Conservation (phyloP, 1,140 invertebrate species). For the Dreissena rostriformis region DNA sequence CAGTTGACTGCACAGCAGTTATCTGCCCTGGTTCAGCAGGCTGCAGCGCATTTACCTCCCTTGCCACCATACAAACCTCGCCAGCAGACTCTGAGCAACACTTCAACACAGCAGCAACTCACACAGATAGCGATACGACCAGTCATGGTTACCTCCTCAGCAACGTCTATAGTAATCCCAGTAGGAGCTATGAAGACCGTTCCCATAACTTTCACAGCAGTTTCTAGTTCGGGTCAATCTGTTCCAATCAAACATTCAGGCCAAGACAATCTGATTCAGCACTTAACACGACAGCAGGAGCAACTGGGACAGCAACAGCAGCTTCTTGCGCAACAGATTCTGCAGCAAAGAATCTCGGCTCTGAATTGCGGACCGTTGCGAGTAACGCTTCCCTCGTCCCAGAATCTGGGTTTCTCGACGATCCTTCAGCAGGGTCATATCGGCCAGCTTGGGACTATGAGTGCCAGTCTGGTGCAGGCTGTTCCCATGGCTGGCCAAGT, state of each 20-base stretch:
- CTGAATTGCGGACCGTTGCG: constrained; percentile 21
- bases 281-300: constrained; percentile 26
- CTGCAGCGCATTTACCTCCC: constrained; percentile 29
- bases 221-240: not conserved
- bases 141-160: not conserved
- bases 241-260: not conserved
- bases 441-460: constrained; percentile 26
- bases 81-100: not conserved
- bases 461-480: constrained; percentile 19
- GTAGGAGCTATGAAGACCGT: not conserved
- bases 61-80: constrained; percentile 45
- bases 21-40: constrained; percentile 45
- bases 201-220: not conserved
- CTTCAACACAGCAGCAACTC: not conserved
- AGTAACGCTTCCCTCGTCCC: constrained; percentile 24
- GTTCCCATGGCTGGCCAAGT: constrained; percentile 36
- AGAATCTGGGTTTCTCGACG: constrained; percentile 30
- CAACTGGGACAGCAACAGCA: constrained; percentile 37
- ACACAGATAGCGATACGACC: not conserved
- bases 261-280: constrained; percentile 33
- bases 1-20: constrained; percentile 38
- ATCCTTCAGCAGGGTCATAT: constrained; percentile 38
- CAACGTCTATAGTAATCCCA: not conserved
- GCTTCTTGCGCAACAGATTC: constrained; percentile 24
- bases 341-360: constrained; percentile 26